phyloP scores from a whole-genome alignment of 2,888 invertebrate genomes.

The Elysia crispata region DNA sequence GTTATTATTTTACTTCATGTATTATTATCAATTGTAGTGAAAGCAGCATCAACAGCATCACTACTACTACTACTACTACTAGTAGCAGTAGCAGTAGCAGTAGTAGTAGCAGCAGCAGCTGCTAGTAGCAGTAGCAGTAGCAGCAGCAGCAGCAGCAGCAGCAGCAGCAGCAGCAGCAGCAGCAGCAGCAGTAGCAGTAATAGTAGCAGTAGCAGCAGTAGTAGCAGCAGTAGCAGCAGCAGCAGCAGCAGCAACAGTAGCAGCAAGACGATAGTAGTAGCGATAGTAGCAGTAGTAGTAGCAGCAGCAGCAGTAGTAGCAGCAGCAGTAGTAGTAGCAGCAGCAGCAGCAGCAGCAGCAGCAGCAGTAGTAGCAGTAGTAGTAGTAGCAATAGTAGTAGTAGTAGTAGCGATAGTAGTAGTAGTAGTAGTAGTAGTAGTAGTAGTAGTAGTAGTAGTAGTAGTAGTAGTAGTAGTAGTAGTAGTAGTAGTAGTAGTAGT shows the following conservation, averaged over 20 bases:
- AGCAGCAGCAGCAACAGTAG: constrained; percentile 17
- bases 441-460: constrained; percentile 22
- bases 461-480: constrained; percentile 21
- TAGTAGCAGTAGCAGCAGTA: constrained; percentile 22
- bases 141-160: constrained; percentile 27
- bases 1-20: constrained; percentile 13
- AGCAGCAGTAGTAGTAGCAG: constrained; percentile 38
- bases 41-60: constrained; percentile 7
- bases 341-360: constrained; percentile 25
- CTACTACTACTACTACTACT: constrained; percentile 24
- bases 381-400: constrained; percentile 14
- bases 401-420: constrained; percentile 16
- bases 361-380: constrained; percentile 21
- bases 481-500: constrained; percentile 22
- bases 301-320: constrained; percentile 35
- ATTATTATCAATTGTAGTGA: constrained; percentile 10
- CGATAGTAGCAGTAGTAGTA: constrained; percentile 30
- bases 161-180: constrained; percentile 24
- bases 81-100: constrained; percentile 29
- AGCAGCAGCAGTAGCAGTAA: constrained; percentile 36
- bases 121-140: constrained; percentile 25
- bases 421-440: constrained; percentile 27
- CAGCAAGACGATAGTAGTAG: no score
- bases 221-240: constrained; percentile 7
- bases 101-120: constrained; percentile 24